Evolutionary conservation across 2,888 invertebrate species (phyloP), one percentile per base, ranked within the genome.

Genomic region (Caenorhabditis angaria): DNA sequence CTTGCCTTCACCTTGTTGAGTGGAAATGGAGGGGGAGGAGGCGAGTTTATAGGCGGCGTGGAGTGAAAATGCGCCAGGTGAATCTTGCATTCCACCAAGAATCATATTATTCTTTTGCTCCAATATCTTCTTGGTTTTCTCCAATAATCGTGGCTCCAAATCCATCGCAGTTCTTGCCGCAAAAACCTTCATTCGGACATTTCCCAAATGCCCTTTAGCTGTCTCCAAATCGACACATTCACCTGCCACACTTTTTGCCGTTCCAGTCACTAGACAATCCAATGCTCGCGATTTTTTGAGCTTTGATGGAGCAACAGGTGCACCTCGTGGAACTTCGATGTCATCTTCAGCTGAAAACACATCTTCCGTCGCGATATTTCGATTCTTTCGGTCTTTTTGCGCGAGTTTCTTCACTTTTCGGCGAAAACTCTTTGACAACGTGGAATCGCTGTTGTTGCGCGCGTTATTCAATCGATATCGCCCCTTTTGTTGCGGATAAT

Each of bases 161-260:
- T 81, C 74, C 65, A 81, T 76, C 0, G 81, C 81, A 4, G 77
- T 76, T 56, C 81, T 70, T 0, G 79, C 73, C 0, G 79, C 81
- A 62, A 81, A 81, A 51, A 81, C 68, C 61, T 81, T 81, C 76
- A 79, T 76, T 10, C 81, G 71, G 4, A 76, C 74, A 61, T 70
- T 60, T 56, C 76, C 56, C 28, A 71, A 72, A 35, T 74, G 74
- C 3, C 47, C 53, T 48, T 67, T 66, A 1, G 66, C 67, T 54
- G 53, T 20, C 14, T 70, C 66, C n/a, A 69, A 68, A n/a, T 72
- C 62, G 18, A 50, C 51, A 1, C 27, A 6, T 3, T 32, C 35
- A 18, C 53, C 59, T 2, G 12, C 29, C 20, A 24, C 2, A 10
- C 5, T 60, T 4, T 53, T 53, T 0, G 18, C 20, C 20, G 61